Percentiles rank a stretch among this genome's conserved stretches.
phyloP scores from a whole-genome alignment of 2,113 vertebrate genomes.

The Cyanoderma ruficeps region DNA sequence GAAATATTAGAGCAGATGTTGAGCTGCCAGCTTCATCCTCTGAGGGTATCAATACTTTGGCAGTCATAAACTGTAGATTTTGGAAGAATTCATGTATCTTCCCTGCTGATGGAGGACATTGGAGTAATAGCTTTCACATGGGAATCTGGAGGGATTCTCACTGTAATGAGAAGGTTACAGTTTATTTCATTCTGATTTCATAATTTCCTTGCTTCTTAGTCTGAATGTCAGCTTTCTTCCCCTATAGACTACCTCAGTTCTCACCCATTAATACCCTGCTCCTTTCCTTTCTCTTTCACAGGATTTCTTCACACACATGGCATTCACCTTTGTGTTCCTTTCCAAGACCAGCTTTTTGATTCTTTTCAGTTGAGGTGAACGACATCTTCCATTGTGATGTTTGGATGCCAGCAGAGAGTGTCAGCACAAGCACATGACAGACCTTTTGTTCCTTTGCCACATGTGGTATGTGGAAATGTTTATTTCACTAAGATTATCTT shows the following conservation, averaged over 20 bases:
- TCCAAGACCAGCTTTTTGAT: neutral
- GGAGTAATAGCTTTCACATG: neutral
- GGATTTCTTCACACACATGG: neutral
- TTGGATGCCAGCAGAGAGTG: neutral
- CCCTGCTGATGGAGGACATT: neutral
- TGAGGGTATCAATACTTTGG: accelerated
- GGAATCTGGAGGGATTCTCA: neutral
- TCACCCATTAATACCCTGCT: neutral
- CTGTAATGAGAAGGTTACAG: neutral
- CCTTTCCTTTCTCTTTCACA: neutral
- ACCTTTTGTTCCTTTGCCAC: neutral
- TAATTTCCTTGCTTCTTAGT: neutral
- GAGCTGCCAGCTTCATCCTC: neutral
- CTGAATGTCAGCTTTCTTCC: neutral
- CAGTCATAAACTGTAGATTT: neutral
- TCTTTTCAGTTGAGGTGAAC: neutral
- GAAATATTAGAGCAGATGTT: neutral
- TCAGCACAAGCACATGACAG: neutral
- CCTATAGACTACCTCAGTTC: neutral
- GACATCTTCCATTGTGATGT: neutral
- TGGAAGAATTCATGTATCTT: neutral
- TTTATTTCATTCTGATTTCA: neutral
- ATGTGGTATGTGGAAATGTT: neutral
- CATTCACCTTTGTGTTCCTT: neutral
- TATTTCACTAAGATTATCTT: neutral